phyloP scores from a whole-genome alignment of 2,113 vertebrate species.

The Mustela lutreola region DNA sequence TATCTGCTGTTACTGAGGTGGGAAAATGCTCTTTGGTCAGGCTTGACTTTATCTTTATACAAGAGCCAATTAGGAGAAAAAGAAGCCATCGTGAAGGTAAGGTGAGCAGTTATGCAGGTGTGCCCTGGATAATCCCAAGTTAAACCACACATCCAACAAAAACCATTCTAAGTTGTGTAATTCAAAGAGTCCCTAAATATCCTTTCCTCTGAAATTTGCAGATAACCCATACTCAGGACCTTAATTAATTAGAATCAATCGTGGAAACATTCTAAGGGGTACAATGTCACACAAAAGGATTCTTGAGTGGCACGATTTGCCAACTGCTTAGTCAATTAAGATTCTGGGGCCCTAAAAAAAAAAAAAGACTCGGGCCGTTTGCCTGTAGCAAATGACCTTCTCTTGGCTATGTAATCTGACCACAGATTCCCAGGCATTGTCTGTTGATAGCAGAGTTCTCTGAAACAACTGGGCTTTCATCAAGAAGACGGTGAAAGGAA shows the following conservation, averaged over 20 bases:
- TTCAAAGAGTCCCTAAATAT: not conserved
- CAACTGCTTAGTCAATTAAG: not conserved
- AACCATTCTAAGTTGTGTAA: not conserved
- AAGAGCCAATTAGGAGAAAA: not conserved
- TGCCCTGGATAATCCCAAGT: not conserved
- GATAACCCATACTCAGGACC: not conserved
- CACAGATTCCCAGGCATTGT: not conserved
- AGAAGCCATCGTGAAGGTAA: not conserved
- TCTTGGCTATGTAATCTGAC: not conserved
- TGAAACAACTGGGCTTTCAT: not conserved
- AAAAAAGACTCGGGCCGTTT: not conserved
- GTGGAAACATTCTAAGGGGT: not conserved
- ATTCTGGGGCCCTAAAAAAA: not conserved
- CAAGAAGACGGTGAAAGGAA: not conserved
- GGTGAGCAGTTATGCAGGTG: not conserved
- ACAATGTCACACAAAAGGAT: not conserved
- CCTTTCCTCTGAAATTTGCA: not conserved
- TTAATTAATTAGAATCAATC: slow-evolving; percentile 22
- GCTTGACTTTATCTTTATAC: not conserved
- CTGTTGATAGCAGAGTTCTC: not conserved
- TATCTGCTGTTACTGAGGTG: not conserved
- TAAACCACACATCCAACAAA: not conserved
- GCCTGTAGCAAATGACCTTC: not conserved
- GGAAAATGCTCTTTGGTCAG: not conserved
- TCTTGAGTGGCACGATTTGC: not conserved